These are phyloP conservation scores for Sinohyriopsis cumingii DNA, from an alignment of 2,888 invertebrate genomes.

Conservation along the genomic window DNA sequence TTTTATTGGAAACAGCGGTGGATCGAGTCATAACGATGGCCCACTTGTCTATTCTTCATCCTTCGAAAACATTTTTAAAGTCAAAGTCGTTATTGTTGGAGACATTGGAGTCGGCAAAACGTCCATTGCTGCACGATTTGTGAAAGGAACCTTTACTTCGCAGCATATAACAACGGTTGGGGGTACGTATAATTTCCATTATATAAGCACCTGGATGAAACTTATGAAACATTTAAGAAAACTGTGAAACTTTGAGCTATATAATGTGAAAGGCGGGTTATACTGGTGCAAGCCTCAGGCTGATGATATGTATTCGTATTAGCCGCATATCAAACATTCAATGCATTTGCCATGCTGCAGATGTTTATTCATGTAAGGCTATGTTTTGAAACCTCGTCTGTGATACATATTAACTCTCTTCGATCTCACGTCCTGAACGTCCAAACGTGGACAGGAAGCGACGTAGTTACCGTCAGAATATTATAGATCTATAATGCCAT, in stretches of 20 bases:
- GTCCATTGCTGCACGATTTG: slow-evolving; percentile 34
- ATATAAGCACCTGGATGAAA: not conserved
- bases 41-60: too few relatives aligned
- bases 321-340: not conserved
- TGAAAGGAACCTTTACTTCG: slow-evolving; percentile 26
- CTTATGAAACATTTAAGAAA: too few relatives aligned
- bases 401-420: slow-evolving; percentile 1
- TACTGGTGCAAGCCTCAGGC: too few relatives aligned
- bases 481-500: too few relatives aligned
- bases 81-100: slow-evolving; percentile 43
- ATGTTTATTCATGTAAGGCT: slow-evolving; percentile 36
- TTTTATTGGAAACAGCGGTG: too few relatives aligned
- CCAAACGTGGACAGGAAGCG: too few relatives aligned
- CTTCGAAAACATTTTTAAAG: slow-evolving; percentile 11
- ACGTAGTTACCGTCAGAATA: too few relatives aligned
- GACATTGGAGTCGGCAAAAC: slow-evolving; percentile 47
- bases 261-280: too few relatives aligned
- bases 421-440: too few relatives aligned
- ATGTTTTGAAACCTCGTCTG: slow-evolving; percentile 38
- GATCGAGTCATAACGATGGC: too few relatives aligned
- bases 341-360: slow-evolving; percentile 25
- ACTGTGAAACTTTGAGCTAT: too few relatives aligned
- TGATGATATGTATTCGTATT: too few relatives aligned
- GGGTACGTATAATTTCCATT: slow-evolving; percentile 26
- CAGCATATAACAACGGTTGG: slow-evolving; percentile 37